Evolutionary conservation across 2,113 vertebrate species (phyloP), one percentile per base, ranked within the genome.

Genomic region (Oreotragus oreotragus): DNA sequence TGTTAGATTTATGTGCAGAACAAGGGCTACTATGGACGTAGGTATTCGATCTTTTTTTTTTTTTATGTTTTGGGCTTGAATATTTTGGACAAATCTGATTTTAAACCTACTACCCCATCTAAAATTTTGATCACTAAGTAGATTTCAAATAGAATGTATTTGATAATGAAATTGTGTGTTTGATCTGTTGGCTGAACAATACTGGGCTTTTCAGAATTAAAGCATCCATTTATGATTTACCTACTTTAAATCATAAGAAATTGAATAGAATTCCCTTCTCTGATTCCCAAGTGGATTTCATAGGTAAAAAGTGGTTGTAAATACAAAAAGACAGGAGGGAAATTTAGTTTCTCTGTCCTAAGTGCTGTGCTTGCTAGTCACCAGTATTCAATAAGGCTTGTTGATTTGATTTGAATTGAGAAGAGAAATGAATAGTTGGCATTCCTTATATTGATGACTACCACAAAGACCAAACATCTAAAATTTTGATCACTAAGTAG

Each of bases 341-440:
- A 94, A 95, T 90, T 36, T 51, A 15, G 66, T 85, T 94, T 98
- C 45, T 97, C 30, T 19, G 49, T 76, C 23, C 80, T 64, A 62
- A 88, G 43, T 90, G 80, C 15, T 17, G 0, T 47, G 36, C n/a
- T n/a, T n/a, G n/a, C 33, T 73, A 21, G 58, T 91, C 45, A 60
- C 47, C 16, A 55, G 27, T 43, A 83, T 84, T 90, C 84, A 95
- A 25, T 84, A 92, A 97, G 60, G 0, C 47, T 55, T 66, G 39
- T 87, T 84, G 92, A 92, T 92, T 94, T 89, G 7, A 92, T 97
- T 93, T 92, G 84, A 92, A 66, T 64, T 76, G 80, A 95, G 84
- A 92, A 92, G 81, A 97, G 76, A 97, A 66, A 88, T 19, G 76
- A 97, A 36, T 88, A 94, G 91, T 81, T 85, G 88, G 28, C 76